Evolutionary conservation across 2,113 vertebrate genomes (phyloP), one percentile per base, ranked within the genome.

Genomic region (Acanthochromis polyacanthus): DNA sequence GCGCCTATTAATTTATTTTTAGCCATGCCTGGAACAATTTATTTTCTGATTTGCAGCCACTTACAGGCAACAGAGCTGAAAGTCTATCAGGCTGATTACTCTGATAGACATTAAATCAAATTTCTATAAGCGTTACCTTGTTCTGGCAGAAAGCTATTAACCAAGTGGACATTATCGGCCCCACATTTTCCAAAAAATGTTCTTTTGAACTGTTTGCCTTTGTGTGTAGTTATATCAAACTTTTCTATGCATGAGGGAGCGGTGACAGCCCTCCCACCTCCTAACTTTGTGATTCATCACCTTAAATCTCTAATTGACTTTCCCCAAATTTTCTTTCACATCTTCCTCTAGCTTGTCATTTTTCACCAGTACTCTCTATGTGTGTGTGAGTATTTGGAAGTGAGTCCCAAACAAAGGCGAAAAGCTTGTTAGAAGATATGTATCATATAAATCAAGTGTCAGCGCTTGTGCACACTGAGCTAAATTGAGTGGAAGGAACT

Each of bases 401-500:
- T 22, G 22, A 64, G n/a, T 56, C 19, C 66, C 78, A 64, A 82
- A 82, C 59, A 69, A 45, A 71, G 38, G 68, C 30, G 78, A 73
- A 77, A 87, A 84, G 46, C 85, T 72, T 75, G 75, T 90, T 91
- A 81, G 69, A 66, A 80, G 65, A 91, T 70, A 78, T 80, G 60
- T 61, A 81, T 90, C 43, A 78, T 87, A 80, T 85, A 81, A 83
- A 92, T 83, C 82, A 86, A 81, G 61, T 80, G 81, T 85, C 82
- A 75, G 14, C 22, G 63, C 43, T 71, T 82, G 72, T 82, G 61
- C 80, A 89, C 76, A 80, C 46, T 60, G 65, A 75, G 71, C 71
- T 90, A 85, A 91, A 91, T 88, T 84, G 76, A 92, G 74, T 83
- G 80, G 81, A 91, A 87, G 73, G 71, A 62, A 67, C 71, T 74